Conservation (phyloP, 2,888 invertebrate species). For the Drosophila macrospina region DNA sequence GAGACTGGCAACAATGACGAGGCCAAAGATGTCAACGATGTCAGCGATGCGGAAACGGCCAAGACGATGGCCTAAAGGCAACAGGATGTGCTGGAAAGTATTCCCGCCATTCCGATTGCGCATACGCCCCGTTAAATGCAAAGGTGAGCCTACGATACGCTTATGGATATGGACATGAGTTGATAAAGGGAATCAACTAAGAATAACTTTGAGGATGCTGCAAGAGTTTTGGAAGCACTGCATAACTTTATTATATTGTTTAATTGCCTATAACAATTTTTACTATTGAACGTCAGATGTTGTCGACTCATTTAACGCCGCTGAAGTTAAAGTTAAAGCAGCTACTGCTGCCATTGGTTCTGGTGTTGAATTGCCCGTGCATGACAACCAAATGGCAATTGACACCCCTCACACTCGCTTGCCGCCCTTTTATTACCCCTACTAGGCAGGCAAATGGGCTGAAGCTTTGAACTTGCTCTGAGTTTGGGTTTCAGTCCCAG, state of each 20-base stretch:
- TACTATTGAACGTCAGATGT: slow-evolving; percentile 61
- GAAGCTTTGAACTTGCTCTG: slow-evolving; percentile 23
- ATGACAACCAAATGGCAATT: slow-evolving; percentile 33
- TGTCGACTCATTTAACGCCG: slow-evolving; percentile 30
- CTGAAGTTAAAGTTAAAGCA: slow-evolving; percentile 6
- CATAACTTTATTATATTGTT: slow-evolving; percentile 74
- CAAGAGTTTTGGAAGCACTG: slow-evolving; percentile 50
- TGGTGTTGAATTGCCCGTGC: slow-evolving; percentile 16
- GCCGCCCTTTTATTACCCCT: slow-evolving; percentile 37
- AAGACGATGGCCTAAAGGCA: slow-evolving; percentile 8
- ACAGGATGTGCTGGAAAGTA: slow-evolving; percentile 9
- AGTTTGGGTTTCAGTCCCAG: slow-evolving; percentile 22
- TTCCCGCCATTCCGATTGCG: slow-evolving; percentile 6
- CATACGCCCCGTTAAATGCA: slow-evolving; percentile 46
- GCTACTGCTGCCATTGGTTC: slow-evolving; percentile 17
- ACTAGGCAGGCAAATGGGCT: slow-evolving; percentile 29
- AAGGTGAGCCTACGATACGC: neutral
- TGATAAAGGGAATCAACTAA: slow-evolving; percentile 2
- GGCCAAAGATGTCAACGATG: slow-evolving; percentile 25
- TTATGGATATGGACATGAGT: neutral
- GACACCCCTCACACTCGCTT: slow-evolving; percentile 23
- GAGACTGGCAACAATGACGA: slow-evolving; percentile 43
- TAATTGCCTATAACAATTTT: slow-evolving; percentile 81
- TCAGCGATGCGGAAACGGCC: slow-evolving; percentile 51
- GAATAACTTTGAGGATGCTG: slow-evolving; percentile 15